Percentiles rank a stretch among this genome's conserved stretches.
Evolutionary conservation across 30 jellyfish, hydroid and myxozoan species (phyloP).

Genomic region (Chrysaora quinquecirrha): DNA sequence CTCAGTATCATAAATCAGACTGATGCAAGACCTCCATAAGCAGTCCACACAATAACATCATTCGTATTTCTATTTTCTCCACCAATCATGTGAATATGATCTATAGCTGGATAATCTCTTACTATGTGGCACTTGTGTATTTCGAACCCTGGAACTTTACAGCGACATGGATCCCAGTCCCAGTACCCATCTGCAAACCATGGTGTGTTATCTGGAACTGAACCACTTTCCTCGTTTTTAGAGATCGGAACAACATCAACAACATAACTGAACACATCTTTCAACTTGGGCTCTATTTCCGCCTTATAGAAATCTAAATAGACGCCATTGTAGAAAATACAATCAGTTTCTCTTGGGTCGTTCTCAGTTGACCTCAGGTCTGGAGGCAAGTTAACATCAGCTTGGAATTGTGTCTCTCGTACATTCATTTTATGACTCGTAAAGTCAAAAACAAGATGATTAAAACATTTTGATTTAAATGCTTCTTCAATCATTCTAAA

Average conservation of each 20-base stretch:
- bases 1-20: too few species aligned
- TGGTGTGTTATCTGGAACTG: too few species aligned
- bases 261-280: not conserved
- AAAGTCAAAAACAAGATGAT: conserved; percentile 63
- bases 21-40: conserved; percentile 78
- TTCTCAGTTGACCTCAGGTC: too few species aligned
- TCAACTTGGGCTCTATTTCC: not conserved
- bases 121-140: conserved; percentile 38
- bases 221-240: conserved; percentile 8
- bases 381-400: too few species aligned
- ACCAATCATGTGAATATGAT: conserved; percentile 58
- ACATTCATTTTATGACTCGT: conserved; percentile 21
- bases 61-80: conserved; percentile 24
- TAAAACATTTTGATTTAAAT: conserved; percentile 20
- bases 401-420: too few species aligned
- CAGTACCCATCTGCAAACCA: too few species aligned
- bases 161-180: conserved; percentile 66
- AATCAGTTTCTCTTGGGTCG: not conserved
- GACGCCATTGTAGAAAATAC: not conserved
- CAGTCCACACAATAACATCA: conserved; percentile 48
- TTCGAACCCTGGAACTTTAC: conserved; percentile 41
- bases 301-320: not conserved
- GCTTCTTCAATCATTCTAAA: not conserved
- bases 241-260: conserved; percentile 47
- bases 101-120: conserved; percentile 54